phyloP scores from a whole-genome alignment of 2,888 invertebrate genomes.

The Petrophora chlorosata region DNA sequence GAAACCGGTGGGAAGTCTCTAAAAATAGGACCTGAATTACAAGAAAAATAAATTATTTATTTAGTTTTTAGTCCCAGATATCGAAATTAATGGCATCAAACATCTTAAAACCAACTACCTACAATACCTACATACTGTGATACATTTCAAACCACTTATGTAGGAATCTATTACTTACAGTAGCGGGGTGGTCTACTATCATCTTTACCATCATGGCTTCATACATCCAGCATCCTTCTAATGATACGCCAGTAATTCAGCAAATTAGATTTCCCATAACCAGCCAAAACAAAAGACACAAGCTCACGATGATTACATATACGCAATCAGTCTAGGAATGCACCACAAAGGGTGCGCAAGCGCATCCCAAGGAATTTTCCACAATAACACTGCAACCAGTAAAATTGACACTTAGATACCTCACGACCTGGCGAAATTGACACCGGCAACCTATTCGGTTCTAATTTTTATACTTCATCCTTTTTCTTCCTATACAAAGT shows the following conservation, averaged over 20 bases:
- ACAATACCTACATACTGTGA: too few relatives aligned
- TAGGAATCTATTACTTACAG: not conserved
- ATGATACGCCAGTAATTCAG: slow-evolving; percentile 19
- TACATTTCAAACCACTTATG: slow-evolving; percentile 1
- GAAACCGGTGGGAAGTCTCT: too few relatives aligned
- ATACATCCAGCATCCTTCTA: slow-evolving; percentile 18
- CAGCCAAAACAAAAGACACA: slow-evolving; percentile 39
- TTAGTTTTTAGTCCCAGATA: too few relatives aligned
- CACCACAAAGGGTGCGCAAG: slow-evolving; percentile 61
- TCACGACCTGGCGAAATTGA: slow-evolving; percentile 63
- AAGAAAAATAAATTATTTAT: too few relatives aligned
- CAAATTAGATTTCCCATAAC: slow-evolving; percentile 40
- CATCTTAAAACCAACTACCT: too few relatives aligned
- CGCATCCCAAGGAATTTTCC: slow-evolving; percentile 38
- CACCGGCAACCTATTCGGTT: slow-evolving; percentile 46
- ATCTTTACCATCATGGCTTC: slow-evolving; percentile 14
- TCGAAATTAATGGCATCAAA: too few relatives aligned
- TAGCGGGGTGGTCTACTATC: slow-evolving; percentile 6
- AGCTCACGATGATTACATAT: slow-evolving; percentile 60
- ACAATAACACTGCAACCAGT: slow-evolving; percentile 46
- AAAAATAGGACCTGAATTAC: too few relatives aligned
- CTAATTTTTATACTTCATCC: slow-evolving; percentile 40
- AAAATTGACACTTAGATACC: slow-evolving; percentile 66
- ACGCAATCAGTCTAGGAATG: slow-evolving; percentile 67
- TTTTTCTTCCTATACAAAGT: slow-evolving; percentile 31